phyloP scores from a whole-genome alignment of 2,113 vertebrate genomes.

The Hoplias malabaricus region DNA sequence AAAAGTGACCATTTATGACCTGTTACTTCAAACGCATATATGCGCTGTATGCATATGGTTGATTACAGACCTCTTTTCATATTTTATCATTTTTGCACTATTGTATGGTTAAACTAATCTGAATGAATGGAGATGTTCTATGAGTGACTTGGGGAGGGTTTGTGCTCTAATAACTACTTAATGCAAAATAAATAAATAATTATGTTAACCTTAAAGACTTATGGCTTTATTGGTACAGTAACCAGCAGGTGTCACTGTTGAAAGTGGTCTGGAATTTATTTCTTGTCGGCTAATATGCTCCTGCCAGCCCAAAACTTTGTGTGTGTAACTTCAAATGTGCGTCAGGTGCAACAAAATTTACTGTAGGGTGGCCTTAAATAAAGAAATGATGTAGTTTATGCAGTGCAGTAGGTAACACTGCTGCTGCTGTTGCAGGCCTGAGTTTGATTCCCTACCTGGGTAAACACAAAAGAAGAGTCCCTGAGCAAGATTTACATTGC shows the following conservation, averaged over 20 bases:
- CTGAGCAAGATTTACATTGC: too few species aligned
- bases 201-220: neutral
- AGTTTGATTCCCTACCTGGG: too few species aligned
- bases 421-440: too few species aligned
- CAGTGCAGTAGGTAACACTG: too few species aligned
- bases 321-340: neutral
- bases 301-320: neutral
- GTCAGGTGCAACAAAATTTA: too few species aligned
- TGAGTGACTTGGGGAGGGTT: neutral
- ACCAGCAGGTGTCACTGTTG: slow-evolving; percentile 8
- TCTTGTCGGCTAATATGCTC: neutral
- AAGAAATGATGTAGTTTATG: too few species aligned
- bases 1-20: neutral
- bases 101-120: neutral
- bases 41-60: neutral
- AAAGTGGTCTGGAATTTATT: neutral
- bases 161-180: neutral
- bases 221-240: neutral
- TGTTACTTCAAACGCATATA: neutral
- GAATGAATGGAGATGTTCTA: neutral
- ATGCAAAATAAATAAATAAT: slow-evolving; percentile 8
- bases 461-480: too few species aligned
- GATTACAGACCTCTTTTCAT: neutral
- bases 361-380: too few species aligned
- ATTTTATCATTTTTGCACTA: neutral